These are phyloP conservation scores for Hemicordylus capensis DNA, from an alignment of 2,113 vertebrate genomes.

Conservation along the genomic window DNA sequence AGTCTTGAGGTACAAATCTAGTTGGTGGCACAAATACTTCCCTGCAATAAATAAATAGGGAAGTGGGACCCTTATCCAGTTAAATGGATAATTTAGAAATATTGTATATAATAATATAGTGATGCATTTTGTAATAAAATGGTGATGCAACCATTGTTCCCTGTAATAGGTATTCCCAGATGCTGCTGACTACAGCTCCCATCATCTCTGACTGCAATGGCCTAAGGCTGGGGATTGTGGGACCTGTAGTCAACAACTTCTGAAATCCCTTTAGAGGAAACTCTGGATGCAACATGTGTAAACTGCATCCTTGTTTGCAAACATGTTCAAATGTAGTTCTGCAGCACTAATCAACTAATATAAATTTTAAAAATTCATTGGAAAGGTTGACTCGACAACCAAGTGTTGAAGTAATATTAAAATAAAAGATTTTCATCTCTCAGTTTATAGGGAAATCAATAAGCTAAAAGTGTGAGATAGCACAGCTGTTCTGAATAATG, in stretches of 20 bases:
- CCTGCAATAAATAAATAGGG: not conserved
- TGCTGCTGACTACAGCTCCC: too few relatives aligned
- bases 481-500: not conserved
- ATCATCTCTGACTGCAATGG: too few relatives aligned
- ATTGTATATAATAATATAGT: not conserved
- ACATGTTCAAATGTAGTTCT: not conserved
- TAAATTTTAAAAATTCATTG: not conserved
- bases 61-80: not conserved
- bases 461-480: slow-evolving; percentile 13
- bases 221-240: too few relatives aligned
- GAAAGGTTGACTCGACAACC: not conserved
- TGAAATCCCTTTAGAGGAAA: too few relatives aligned
- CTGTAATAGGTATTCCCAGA: too few relatives aligned
- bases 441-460: slow-evolving; percentile 15
- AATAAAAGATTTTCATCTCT: slow-evolving; percentile 7
- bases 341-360: not conserved
- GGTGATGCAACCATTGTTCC: too few relatives aligned
- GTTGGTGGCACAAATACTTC: not conserved
- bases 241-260: too few relatives aligned
- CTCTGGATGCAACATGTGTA: not conserved
- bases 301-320: not conserved
- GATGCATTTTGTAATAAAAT: not conserved
- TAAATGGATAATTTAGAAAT: not conserved
- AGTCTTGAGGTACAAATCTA: not conserved
- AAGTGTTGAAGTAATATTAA: not conserved